Evolutionary conservation across 2,113 vertebrate genomes (phyloP), one percentile per base, ranked within the genome.

Genomic region (Trogon melanurus): DNA sequence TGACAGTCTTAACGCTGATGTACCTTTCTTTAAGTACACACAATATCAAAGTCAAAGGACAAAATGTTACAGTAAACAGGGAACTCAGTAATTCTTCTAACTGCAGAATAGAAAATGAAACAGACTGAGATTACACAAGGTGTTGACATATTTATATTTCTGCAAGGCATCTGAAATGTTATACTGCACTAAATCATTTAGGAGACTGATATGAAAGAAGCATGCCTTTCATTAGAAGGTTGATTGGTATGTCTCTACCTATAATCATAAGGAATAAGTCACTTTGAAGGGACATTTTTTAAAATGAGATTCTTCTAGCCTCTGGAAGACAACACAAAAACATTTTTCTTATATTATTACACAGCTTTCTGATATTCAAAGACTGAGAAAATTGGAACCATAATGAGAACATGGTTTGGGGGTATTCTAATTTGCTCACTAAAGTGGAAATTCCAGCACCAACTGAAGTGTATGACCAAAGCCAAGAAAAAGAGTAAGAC

Each of bases 21-120:
- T 83, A 78, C 79, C 79, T 92, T 94, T 74, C 73, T 38, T 83
- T 87, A 91, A 95, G 67, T 79, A 65, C 2, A 1, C 67, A 76
- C 32, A 58, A 91, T 95, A 93, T 93, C 84, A 67, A 96, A 88
- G 54, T n/a, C 85, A 91, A 81, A 92, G 75, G 88, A 94, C 88
- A 91, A 87, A 95, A 87, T 0, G 4, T 41, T 90, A 76, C 61
- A 27, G 32, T 76, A 94, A 97, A 71, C 44, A 84, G 23, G 36
- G 50, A 87, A 34, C 44, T 60, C 65, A 90, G 3, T 86, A 88
- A 86, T 69, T 88, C 44, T 79, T 76, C 30, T 66, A 74, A 64
- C 34, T 94, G 44, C 47, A 54, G 73, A 72, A 95, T 54, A 87
- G 74, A 84, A 97, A 92, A 94, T 54, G 10, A 94, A 88, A 45